Percentiles rank a stretch among this genome's conserved stretches.
These are phyloP conservation scores for Microcebus jonahi DNA, from an alignment of 2,113 vertebrate species.

Conservation along the genomic window DNA sequence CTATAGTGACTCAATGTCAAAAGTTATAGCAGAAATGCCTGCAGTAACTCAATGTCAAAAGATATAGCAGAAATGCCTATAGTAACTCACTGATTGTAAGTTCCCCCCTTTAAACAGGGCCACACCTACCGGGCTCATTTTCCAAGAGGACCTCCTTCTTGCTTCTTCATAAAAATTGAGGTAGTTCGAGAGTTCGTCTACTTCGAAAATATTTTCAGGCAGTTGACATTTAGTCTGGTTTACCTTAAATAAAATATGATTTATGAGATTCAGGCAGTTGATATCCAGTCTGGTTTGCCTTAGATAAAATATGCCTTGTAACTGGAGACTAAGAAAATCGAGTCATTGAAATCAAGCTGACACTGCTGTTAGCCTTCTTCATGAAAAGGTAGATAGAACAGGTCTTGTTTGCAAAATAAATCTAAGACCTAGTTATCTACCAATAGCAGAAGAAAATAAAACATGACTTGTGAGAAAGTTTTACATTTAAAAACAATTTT, in stretches of 20 bases:
- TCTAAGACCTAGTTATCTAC: conserved; percentile 86
- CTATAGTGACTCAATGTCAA: not conserved
- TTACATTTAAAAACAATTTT: conserved; percentile 34
- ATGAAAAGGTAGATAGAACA: conserved; percentile 89
- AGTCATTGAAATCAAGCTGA: conserved; percentile 81
- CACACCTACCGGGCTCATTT: conserved; percentile 59
- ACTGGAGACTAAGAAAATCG: conserved; percentile 90
- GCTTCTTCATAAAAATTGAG: conserved; percentile 52
- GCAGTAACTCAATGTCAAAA: not conserved
- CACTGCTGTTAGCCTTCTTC: conserved; percentile 88
- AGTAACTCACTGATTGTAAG: not conserved
- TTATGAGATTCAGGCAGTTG: conserved; percentile 15
- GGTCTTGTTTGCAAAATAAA: conserved; percentile 83
- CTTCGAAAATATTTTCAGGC: conserved; percentile 64
- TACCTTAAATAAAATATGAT: conserved; percentile 67
- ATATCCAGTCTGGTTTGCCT: conserved; percentile 75
- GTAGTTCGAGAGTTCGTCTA: conserved; percentile 56
- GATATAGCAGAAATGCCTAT: not conserved
- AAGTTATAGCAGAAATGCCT: not conserved
- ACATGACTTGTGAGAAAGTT: not conserved
- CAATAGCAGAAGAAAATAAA: conserved; percentile 78
- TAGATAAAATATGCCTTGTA: not conserved
- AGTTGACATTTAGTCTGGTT: conserved; percentile 68
- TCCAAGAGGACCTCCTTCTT: not conserved
- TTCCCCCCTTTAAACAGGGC: not conserved